Conservation (phyloP, 2,888 invertebrate species). For the Xanthia icteritia region DNA sequence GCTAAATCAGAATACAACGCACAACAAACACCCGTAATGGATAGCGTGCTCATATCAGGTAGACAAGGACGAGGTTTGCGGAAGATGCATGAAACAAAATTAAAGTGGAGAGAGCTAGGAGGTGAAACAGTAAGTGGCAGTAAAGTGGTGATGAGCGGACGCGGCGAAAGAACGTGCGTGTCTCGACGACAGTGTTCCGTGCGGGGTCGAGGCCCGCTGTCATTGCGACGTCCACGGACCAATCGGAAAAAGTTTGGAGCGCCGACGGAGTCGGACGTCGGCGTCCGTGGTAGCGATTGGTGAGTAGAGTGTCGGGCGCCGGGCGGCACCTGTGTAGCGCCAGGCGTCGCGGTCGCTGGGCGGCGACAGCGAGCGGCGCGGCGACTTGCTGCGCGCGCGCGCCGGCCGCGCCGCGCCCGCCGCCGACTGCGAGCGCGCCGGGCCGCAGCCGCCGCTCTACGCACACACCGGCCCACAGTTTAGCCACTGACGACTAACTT, state of each 20-base stretch:
- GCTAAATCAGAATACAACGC: slow-evolving; percentile 64
- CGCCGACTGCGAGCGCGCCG: slow-evolving; percentile 96
- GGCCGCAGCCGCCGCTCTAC: slow-evolving; percentile 85
- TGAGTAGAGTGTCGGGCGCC: slow-evolving; percentile 75
- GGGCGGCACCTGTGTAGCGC: slow-evolving; percentile 91
- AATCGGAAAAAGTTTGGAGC: slow-evolving; percentile 62
- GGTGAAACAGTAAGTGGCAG: slow-evolving; percentile 88
- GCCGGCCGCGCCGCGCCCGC: slow-evolving; percentile 91
- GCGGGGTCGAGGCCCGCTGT: slow-evolving; percentile 85
- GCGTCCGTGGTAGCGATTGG: slow-evolving; percentile 66
- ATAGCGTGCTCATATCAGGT: slow-evolving; percentile 85
- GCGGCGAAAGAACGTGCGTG: slow-evolving; percentile 85
- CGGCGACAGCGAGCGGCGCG: slow-evolving; percentile 95
- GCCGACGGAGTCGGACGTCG: slow-evolving; percentile 47
- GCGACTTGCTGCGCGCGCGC: slow-evolving; percentile 95
- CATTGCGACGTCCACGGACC: slow-evolving; percentile 74
- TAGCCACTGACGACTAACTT: not conserved
- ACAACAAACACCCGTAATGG: slow-evolving; percentile 72
- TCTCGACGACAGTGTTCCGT: slow-evolving; percentile 88
- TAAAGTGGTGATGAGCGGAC: slow-evolving; percentile 88
- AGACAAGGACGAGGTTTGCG: slow-evolving; percentile 83
- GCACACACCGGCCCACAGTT: slow-evolving; percentile 24
- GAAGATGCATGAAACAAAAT: slow-evolving; percentile 86
- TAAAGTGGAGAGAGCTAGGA: slow-evolving; percentile 84
- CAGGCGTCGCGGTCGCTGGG: slow-evolving; percentile 92